Evolutionary conservation across 2,888 invertebrate genomes (phyloP), one percentile per base, ranked within the genome.

Genomic region (Aphodius sticticus): DNA sequence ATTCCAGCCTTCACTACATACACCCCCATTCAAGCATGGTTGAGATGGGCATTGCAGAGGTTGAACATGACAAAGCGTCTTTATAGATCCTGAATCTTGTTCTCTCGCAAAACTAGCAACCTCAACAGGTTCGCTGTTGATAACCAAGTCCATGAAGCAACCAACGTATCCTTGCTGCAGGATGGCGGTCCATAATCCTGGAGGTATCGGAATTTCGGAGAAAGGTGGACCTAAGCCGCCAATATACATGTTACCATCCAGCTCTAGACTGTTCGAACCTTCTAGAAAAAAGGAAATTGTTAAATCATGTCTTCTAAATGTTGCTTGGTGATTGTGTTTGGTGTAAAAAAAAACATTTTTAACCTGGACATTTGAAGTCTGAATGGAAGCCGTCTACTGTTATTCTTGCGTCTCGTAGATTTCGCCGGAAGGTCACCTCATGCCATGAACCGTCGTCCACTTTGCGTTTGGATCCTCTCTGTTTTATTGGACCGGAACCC

Each of bases 361-460:
- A 88, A 93, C 97, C 97, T 84, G 95, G 95, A 14, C 96, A 96
- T 81, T 95, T 95, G 86, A 97, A 97, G 86, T 97, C 96, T n/a
- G 95, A 95, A 85, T 95, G 94, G 76, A 94, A 94, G 0, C 95
- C 95, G 87, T 97, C 97, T 0, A 98, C 96, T n/a, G 95, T 95
- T 77, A 98, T 95, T 84, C 95, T 92, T 6, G 97, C 97, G 80
- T 95, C 95, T 83, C 95, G 92, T 2, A 96, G 96, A 81, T 94
- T 95, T 77, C 97, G 92, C 79, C 96, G 92, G 82, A 99, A 90
- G 12, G 95, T 92, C 69, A 99, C 94, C 86, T 96, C 96, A 88
- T 99, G 99, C 96, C 98, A 97, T 76, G 94, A 93, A 0, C 97
- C 96, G 86, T 99, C 98, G 86, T 97, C 97, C 5, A 99, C 95